phyloP scores from a whole-genome alignment of 2,113 vertebrate species.

The Oenanthe melanoleuca region DNA sequence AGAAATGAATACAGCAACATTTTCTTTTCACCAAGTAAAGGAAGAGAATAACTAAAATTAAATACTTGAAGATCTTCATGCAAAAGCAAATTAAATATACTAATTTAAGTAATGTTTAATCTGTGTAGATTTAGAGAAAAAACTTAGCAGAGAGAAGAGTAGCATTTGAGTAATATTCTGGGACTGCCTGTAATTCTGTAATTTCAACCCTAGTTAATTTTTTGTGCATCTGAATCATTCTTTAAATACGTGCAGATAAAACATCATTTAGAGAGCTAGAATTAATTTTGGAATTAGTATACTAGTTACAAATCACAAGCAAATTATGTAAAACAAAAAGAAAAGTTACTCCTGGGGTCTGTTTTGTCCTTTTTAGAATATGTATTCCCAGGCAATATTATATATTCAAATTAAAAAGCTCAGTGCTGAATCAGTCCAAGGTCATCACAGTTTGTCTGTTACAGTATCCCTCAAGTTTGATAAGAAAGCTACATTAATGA shows the following conservation, averaged over 20 bases:
- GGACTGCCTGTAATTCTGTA: neutral
- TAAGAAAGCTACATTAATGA: slow-evolving; percentile 2
- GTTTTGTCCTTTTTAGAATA: neutral
- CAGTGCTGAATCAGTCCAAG: slow-evolving; percentile 23
- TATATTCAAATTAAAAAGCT: slow-evolving; percentile 21
- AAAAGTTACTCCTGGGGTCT: neutral
- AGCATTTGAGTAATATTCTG: neutral
- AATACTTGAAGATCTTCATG: neutral
- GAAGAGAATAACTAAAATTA: neutral
- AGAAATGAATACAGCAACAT: neutral
- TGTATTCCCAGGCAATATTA: slow-evolving; percentile 23
- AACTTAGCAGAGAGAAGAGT: neutral
- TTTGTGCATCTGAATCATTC: neutral
- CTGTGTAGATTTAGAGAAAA: neutral
- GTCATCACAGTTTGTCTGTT: slow-evolving; percentile 40
- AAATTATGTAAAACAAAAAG: neutral
- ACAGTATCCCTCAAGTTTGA: slow-evolving; percentile 37
- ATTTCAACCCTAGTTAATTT: neutral
- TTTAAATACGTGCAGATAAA: neutral
- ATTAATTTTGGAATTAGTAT: neutral
- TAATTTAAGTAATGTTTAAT: neutral
- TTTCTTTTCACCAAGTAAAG: neutral
- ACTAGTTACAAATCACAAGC: neutral
- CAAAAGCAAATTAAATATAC: neutral
- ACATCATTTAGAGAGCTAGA: neutral